Evolutionary conservation across 2,888 invertebrate genomes (phyloP).

Genomic region (Cephonodes hylas): DNA sequence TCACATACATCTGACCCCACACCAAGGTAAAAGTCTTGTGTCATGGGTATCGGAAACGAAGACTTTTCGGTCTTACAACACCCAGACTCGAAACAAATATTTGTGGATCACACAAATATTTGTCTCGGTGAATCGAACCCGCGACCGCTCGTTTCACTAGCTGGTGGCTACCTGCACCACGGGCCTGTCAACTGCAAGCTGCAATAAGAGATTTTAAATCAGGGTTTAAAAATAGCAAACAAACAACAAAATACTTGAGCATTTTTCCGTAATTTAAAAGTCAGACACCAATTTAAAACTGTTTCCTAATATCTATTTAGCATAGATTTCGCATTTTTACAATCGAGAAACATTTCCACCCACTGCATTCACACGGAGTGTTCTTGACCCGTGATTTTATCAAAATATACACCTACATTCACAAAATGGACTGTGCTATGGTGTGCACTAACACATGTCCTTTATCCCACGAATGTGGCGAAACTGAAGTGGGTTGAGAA

Average conservation of each 20-base stretch:
- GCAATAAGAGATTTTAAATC: no score
- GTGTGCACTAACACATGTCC: background rate
- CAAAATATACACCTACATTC: background rate
- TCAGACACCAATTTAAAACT: background rate
- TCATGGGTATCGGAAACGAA: no score
- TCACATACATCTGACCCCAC: no score
- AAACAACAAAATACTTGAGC: background rate
- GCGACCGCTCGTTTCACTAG: no score
- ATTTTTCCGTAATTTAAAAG: background rate
- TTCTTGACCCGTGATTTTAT: slow-evolving; percentile 1
- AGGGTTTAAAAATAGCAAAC: no score
- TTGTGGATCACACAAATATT: no score
- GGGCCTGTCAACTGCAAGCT: no score
- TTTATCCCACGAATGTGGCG: background rate
- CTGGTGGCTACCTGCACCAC: no score
- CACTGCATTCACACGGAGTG: background rate
- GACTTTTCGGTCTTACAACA: no score
- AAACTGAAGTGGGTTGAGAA: background rate
- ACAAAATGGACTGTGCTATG: background rate
- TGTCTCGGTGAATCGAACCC: no score
- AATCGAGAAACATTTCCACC: background rate
- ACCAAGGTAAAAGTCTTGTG: no score
- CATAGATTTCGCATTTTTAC: background rate
- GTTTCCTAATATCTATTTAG: background rate
- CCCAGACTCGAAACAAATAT: no score